Base-by-base conservation (phyloP, 1,140 invertebrate species). In the Artemia franciscana region DNA sequence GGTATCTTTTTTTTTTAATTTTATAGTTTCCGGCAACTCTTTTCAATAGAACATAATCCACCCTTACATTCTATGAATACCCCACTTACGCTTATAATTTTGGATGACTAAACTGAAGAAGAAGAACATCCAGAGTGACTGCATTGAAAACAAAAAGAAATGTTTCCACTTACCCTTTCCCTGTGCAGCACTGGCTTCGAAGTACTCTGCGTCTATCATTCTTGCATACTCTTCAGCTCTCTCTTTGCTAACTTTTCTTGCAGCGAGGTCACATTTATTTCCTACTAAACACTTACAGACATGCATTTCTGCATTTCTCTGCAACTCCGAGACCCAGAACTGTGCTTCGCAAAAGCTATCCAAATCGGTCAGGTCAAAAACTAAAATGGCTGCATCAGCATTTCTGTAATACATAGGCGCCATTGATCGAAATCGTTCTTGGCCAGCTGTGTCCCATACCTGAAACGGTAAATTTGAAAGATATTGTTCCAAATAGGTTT, bases 381-480 rank as follows among this genome's bases (percentile, higher is more conserved):
- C 84, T 59, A 93, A 74, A 58, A 92, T 78, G 2, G 87, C 87
- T 3, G 86, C 88, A 69, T 88, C 87, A 0, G 89, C 86, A 67
- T 89, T 88, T 67, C 89, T 76, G 72, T 92, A 93, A 71, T 93
- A 93, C 85, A 92, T 90, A 5, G 89, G 89, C 0, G 86, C 86
- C 78, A 93, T 84, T 0, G 88, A 82, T 63, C 83, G 78, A 72
- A 89, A 93, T 66, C 88, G 76, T 71, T 85, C 82, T 71, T 90
- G 86, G 0, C 90, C 90, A 5, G 90, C 89, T 5, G 90, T 93
- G 70, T 94, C 90, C 90, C 90, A 88, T 26, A 85, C 82, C 85
- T 80, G 76, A 24, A 67, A 69, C 71, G 66, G 71, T 70, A 67
- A 65, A n/a, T n/a, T n/a, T n/a, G n/a, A n/a, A n/a, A n/a, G n/a